Evolutionary conservation across 2,797 vertebrate genomes (phyloP).

Genomic region (Linurgus olivaceus): DNA sequence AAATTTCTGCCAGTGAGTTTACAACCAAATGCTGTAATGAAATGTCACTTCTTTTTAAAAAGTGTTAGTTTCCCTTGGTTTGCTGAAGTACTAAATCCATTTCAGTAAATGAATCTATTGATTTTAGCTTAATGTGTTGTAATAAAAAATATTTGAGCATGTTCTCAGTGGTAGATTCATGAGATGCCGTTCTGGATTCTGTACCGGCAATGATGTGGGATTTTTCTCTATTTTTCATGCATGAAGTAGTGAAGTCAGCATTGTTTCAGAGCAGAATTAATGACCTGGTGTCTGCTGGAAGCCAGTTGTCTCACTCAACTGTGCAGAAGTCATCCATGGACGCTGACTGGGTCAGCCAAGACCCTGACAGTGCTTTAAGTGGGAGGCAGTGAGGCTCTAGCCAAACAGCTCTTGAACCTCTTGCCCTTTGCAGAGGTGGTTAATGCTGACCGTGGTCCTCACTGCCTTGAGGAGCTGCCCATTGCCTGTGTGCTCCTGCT

Average conservation of each 20-base stretch:
- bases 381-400: neutral
- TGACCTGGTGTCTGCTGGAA: neutral
- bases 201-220: neutral
- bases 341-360: neutral
- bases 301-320: neutral
- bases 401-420: neutral
- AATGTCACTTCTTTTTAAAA: slow-evolving; percentile 36
- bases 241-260: neutral
- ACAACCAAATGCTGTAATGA: slow-evolving; percentile 25
- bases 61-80: slow-evolving; percentile 43
- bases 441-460: fast-evolving
- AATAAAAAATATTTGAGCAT: slow-evolving; percentile 47
- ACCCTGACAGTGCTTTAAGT: neutral
- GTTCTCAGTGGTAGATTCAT: slow-evolving; percentile 38
- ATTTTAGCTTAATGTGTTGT: slow-evolving; percentile 39
- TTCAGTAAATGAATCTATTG: slow-evolving; percentile 38
- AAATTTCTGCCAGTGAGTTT: slow-evolving; percentile 27
- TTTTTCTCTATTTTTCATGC: neutral
- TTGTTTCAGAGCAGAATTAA: neutral
- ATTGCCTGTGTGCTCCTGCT: fast-evolving
- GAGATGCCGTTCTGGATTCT: neutral
- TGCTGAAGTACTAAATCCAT: slow-evolving; percentile 42
- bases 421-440: neutral
- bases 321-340: neutral
- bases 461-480: neutral